Conservation (phyloP, 2,888 invertebrate genomes). For the Hyposoter didymator region DNA sequence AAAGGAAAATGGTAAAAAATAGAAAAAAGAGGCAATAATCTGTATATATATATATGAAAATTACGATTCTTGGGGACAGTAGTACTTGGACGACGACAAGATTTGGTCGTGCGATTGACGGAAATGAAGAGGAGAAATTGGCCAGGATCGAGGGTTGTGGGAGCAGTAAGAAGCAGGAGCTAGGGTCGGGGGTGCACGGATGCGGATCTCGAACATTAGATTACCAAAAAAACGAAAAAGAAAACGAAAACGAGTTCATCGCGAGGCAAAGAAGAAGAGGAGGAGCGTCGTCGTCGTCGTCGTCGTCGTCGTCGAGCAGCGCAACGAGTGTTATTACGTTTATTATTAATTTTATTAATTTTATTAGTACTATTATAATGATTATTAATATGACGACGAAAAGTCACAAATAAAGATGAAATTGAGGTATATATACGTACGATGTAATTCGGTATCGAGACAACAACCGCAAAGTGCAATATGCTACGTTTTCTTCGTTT, state of each 20-base stretch:
- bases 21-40: slow-evolving; percentile 38
- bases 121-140: slow-evolving; percentile 35
- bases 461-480: slow-evolving; percentile 63
- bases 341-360: slow-evolving; percentile 46
- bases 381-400: slow-evolving; percentile 47
- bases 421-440: slow-evolving; percentile 54
- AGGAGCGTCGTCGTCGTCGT: slow-evolving; percentile 49
- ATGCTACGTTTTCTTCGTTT: slow-evolving; percentile 3
- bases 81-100: slow-evolving; percentile 67
- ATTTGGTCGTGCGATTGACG: slow-evolving; percentile 51
- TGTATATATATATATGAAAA: slow-evolving; percentile 50
- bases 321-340: slow-evolving; percentile 62
- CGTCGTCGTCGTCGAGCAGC: slow-evolving; percentile 55
- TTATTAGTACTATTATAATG: slow-evolving; percentile 54
- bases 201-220: slow-evolving; percentile 35
- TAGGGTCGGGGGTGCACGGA: neutral
- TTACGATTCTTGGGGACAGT: slow-evolving; percentile 67
- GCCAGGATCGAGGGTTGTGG: slow-evolving; percentile 22
- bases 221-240: slow-evolving; percentile 23
- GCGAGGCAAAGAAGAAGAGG: slow-evolving; percentile 38
- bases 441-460: slow-evolving; percentile 44
- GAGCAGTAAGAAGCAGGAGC: slow-evolving; percentile 10
- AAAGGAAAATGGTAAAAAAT: slow-evolving; percentile 26
- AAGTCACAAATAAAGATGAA: slow-evolving; percentile 60
- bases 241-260: slow-evolving; percentile 36